These are phyloP conservation scores for Hormaphis cornu DNA, from an alignment of 1,140 invertebrate genomes.

Conservation along the genomic window DNA sequence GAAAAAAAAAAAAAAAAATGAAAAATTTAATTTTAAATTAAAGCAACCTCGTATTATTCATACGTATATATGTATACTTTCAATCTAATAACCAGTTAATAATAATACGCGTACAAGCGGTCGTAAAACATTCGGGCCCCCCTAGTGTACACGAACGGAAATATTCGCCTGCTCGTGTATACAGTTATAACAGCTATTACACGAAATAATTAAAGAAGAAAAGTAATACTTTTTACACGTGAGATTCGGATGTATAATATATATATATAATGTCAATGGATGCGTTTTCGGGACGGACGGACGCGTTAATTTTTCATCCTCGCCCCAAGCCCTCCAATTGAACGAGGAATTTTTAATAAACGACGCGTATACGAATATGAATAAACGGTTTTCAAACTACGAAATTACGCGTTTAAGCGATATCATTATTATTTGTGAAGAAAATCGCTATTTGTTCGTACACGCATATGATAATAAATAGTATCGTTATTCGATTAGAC, in stretches of 20 bases:
- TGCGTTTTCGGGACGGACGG: background rate
- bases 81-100: constrained; percentile 9
- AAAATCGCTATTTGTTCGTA: too few species aligned
- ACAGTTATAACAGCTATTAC: background rate
- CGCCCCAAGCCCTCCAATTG: background rate
- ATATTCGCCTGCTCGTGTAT: background rate
- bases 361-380: background rate
- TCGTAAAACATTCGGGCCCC: constrained; percentile 16
- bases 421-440: too few species aligned
- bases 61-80: too few species aligned
- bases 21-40: background rate
- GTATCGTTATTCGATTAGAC: too few species aligned
- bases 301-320: constrained; percentile 2
- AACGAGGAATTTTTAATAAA: constrained; percentile 1
- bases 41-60: too few species aligned
- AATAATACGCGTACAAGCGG: background rate
- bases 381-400: too few species aligned
- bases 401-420: too few species aligned
- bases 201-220: constrained; percentile 15
- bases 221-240: background rate
- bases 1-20: background rate
- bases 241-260: background rate
- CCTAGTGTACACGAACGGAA: background rate
- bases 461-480: too few species aligned
- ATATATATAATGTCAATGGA: background rate